phyloP scores from a whole-genome alignment of 2,797 vertebrate species.

The Sebastolobus alascanus region DNA sequence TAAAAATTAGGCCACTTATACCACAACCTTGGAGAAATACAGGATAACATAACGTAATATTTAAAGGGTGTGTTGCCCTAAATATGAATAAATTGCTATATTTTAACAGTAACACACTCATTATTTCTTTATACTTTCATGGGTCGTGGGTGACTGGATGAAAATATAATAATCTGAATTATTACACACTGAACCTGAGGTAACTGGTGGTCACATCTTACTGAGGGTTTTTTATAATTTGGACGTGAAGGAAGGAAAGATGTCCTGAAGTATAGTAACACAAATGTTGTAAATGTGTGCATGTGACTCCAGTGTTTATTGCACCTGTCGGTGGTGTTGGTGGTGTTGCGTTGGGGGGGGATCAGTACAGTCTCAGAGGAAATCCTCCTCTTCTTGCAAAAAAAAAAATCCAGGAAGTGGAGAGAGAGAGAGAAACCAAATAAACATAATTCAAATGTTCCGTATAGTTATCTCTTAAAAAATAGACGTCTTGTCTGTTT shows the following conservation, averaged over 20 bases:
- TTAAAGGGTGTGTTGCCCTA: neutral
- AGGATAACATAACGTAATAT: neutral
- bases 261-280: slow-evolving; percentile 53
- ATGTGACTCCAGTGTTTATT: slow-evolving; percentile 84
- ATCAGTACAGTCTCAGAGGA: slow-evolving; percentile 63
- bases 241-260: neutral
- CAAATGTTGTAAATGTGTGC: slow-evolving; percentile 7
- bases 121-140: no score
- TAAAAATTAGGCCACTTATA: no score
- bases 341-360: slow-evolving; percentile 45
- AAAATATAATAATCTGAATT: no score
- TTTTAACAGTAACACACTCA: neutral
- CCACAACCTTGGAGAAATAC: no score
- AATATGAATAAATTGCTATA: neutral
- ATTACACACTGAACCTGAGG: neutral
- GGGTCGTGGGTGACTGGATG: no score
- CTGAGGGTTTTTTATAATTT: neutral
- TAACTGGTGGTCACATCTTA: neutral
- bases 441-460: slow-evolving; percentile 43
- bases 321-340: slow-evolving; percentile 70
- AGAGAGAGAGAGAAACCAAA: slow-evolving; percentile 23
- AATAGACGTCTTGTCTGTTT: slow-evolving; percentile 62
- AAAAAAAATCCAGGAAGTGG: slow-evolving; percentile 37
- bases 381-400: slow-evolving; percentile 40
- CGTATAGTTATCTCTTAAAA: slow-evolving; percentile 67